Evolutionary conservation across 1,140 invertebrate genomes (phyloP).

Genomic region (Temnothorax longispinosus): DNA sequence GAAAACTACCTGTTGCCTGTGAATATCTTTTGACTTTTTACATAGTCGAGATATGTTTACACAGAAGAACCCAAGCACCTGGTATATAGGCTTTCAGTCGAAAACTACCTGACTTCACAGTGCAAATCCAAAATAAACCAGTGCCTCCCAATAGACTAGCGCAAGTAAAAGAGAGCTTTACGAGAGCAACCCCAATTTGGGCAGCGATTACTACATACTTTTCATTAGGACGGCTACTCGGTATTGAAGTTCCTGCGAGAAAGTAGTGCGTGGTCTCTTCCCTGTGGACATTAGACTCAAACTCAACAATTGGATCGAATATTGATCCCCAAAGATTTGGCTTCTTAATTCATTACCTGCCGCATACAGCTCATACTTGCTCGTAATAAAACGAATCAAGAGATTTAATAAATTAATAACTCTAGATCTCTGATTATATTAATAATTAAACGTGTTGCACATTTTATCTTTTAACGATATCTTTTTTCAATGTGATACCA

Average conservation of each 20-base stretch:
- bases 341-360: neutral
- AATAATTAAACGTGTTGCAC: slow-evolving; percentile 28
- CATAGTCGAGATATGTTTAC: slow-evolving; percentile 48
- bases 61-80: slow-evolving; percentile 71
- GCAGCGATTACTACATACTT: slow-evolving; percentile 84
- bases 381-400: neutral
- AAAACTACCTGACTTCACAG: slow-evolving; percentile 27
- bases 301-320: slow-evolving; percentile 74
- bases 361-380: neutral
- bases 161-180: slow-evolving; percentile 55
- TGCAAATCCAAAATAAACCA: slow-evolving; percentile 65
- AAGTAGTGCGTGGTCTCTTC: slow-evolving; percentile 85
- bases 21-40: slow-evolving; percentile 45
- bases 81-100: slow-evolving; percentile 30
- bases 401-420: slow-evolving; percentile 16
- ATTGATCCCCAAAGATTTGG: slow-evolving; percentile 54
- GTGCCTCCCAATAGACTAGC: slow-evolving; percentile 61
- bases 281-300: slow-evolving; percentile 83
- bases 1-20: slow-evolving; percentile 50
- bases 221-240: slow-evolving; percentile 86
- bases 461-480: slow-evolving; percentile 15
- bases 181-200: slow-evolving; percentile 47
- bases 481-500: neutral
- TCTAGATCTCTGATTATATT: neutral
- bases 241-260: slow-evolving; percentile 86